These are phyloP conservation scores for Oxytorus armatus DNA, from an alignment of 2,888 invertebrate species.

Conservation along the genomic window DNA sequence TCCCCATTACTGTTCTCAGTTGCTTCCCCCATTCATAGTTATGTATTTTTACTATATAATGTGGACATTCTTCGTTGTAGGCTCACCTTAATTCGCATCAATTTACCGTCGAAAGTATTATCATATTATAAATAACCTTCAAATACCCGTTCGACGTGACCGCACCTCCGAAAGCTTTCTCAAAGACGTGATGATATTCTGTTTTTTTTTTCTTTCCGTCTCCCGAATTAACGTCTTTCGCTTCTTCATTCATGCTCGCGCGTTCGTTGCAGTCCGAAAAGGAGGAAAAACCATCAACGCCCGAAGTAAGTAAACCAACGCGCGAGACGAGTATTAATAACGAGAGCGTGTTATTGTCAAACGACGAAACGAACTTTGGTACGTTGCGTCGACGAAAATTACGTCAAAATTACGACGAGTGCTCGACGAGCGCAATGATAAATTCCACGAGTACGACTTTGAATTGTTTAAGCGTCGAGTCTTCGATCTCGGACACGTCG, in stretches of 20 bases:
- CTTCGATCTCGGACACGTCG: constrained; percentile 59
- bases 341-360: constrained; percentile 71
- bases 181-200: neutral
- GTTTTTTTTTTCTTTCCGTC: neutral
- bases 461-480: constrained; percentile 37
- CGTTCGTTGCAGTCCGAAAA: constrained; percentile 79
- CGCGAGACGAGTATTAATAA: constrained; percentile 76
- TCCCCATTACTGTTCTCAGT: no score
- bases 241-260: constrained; percentile 80
- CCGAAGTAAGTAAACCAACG: constrained; percentile 82
- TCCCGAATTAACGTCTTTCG: constrained; percentile 68
- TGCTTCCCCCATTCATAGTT: no score
- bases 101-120: no score
- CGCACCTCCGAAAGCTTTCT: no score
- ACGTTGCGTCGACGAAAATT: constrained; percentile 79
- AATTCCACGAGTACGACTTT: constrained; percentile 21
- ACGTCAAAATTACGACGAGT: constrained; percentile 57
- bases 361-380: constrained; percentile 70
- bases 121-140: no score
- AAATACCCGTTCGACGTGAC: no score
- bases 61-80: no score
- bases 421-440: constrained; percentile 31
- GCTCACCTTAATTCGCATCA: no score
- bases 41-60: no score
- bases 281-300: constrained; percentile 79